Base-by-base conservation (phyloP, 1,140 invertebrate species). In the Diorhabda sublineata region DNA sequence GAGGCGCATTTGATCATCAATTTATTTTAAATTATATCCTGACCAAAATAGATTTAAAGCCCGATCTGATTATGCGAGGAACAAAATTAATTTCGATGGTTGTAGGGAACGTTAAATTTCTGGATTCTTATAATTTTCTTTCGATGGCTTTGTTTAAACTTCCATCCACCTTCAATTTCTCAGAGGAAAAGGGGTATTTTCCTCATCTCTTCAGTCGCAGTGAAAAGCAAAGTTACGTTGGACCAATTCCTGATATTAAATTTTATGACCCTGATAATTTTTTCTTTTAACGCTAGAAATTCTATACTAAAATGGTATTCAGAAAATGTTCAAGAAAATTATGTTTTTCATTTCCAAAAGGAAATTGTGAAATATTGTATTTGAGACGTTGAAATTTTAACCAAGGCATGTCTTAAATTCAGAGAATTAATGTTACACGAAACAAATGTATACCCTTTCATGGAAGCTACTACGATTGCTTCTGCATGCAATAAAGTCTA, bases 131-230 rank as follows among this genome's bases (percentile, higher is more conserved):
- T 26, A 26, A 26, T 26, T 26, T 26, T 26, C 26, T 26, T 26
- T 2, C 26, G 26, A 26, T 26, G 26, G 26, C 26, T 26, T 26
- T 26, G 26, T 26, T 1, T 26, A 26, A 26, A 26, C 45, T 64
- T 9, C 8, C 67, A 7, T 64, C 72, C 61, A 67, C 69, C 7
- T 73, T 75, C 65, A 70, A 64, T 5, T 52, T 76, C 52, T 42
- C 7, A 26, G 6, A 43, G n/a, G 61, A 60, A 47, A 76, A 74
- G 62, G 76, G 71, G 3, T 72, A 73, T 58, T 76, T 76, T 67
- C 73, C 71, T 6, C 71, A 77, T 66, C 66, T 75, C 3, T 74
- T 74, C 67, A 77, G 72, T 64, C 72, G 45, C 2, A 8, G 26
- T 7, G 70, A 59, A 45, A 74, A 72, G 67, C n/a, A 69, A 64